These are phyloP conservation scores for Chaenogobius annularis DNA, from an alignment of 2,113 vertebrate genomes.

Conservation along the genomic window DNA sequence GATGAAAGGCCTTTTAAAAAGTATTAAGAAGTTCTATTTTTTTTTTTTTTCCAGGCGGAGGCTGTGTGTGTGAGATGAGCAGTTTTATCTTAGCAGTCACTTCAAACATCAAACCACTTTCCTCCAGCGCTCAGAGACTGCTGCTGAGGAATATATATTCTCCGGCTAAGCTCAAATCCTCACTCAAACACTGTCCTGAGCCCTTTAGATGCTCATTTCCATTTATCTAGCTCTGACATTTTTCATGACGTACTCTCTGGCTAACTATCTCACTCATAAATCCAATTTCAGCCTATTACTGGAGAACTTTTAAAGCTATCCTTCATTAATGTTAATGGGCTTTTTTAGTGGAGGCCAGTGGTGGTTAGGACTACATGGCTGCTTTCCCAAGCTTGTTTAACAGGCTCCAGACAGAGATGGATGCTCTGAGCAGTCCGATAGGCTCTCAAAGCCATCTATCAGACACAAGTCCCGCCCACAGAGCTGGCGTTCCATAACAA, in stretches of 20 bases:
- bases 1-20: conserved; percentile 66
- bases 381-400: conserved; percentile 80
- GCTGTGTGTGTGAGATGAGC: conserved; percentile 45
- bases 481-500: conserved; percentile 73
- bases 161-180: conserved; percentile 42
- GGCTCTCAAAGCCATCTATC: conserved; percentile 74
- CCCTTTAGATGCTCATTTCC: conserved; percentile 67
- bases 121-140: conserved; percentile 37
- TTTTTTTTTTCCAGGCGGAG: conserved; percentile 32
- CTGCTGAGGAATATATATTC: conserved; percentile 39
- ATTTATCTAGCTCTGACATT: conserved; percentile 67
- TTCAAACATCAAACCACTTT: conserved; percentile 64
- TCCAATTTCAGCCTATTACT: conserved; percentile 76
- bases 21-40: conserved; percentile 50
- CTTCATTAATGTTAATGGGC: conserved; percentile 81
- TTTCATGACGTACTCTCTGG: conserved; percentile 72
- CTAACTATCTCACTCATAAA: conserved; percentile 76
- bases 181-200: conserved; percentile 46
- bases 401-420: conserved; percentile 75
- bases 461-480: conserved; percentile 74
- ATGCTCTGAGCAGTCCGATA: conserved; percentile 71
- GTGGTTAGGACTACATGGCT: conserved; percentile 80
- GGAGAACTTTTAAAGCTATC: conserved; percentile 78
- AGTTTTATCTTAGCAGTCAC: conserved; percentile 63
- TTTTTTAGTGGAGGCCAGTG: conserved; percentile 79